Evolutionary conservation across 2,797 vertebrate genomes (phyloP), one percentile per base, ranked within the genome.

Genomic region (Capromys pilorides): DNA sequence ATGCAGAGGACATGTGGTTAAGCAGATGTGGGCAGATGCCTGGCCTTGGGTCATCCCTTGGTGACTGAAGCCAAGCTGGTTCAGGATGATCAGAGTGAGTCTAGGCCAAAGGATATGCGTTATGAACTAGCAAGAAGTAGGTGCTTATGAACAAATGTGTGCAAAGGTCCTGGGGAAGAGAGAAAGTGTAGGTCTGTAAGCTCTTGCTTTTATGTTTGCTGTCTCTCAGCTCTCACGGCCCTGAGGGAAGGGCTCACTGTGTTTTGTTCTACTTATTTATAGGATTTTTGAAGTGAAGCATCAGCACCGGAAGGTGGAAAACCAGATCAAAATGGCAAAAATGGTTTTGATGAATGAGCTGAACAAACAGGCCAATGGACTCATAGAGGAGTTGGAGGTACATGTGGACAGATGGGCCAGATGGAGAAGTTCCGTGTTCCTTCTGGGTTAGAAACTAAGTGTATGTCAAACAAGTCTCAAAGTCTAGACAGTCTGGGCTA

Each of bases 271-370:
- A 36, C 94, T 36, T 87, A 26, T 92, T 96, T 80, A 45, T 80
- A 99, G 99, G 98, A 98, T 99, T 97, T 99, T 99, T 95, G 99
- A 99, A 97, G 98, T 99, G 96, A 99, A 99, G 96, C 98, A 99
- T 97, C 98, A 99, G 90, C 98, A 99, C 96, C 99, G 98, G 98
- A 99, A 99, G 97, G 98, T 99, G 94, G 99, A 99, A 98, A 99
- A 99, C 98, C 99, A 99, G 98, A 99, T 99, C 98, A 99, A 99
- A 99, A 99, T 99, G 99, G 99, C 99, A 97, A 99, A 99, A 98
- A 99, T 99, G 99, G 98, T 99, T 98, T 99, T 99, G 98, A 99
- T 99, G 98, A 99, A 99, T 96, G 99, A 99, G 98, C 98, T 99
- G 97, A 99, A 99, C 98, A 99, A 99, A 98, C 98, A 99, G 98